Evolutionary conservation across 1,140 invertebrate species (phyloP).

Genomic region (Cryptotermes secundus): DNA sequence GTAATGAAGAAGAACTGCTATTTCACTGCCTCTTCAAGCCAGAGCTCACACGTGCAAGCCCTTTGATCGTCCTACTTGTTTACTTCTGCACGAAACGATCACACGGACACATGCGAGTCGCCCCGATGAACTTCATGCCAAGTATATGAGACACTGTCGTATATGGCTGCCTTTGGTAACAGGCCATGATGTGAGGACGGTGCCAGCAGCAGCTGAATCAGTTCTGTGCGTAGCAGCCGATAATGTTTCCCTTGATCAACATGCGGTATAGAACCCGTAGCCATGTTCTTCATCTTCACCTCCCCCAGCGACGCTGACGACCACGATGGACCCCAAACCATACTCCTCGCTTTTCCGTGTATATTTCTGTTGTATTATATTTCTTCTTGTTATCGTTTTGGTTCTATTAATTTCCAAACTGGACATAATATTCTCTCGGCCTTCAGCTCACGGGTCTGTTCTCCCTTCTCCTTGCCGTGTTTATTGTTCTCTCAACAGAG

Average conservation of each 20-base stretch:
- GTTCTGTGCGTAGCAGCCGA: neutral
- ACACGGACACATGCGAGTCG: neutral
- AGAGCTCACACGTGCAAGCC: neutral
- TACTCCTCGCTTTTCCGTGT: neutral
- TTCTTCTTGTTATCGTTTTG: neutral
- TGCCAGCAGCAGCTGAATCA: slow-evolving; percentile 9
- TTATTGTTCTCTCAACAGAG: neutral
- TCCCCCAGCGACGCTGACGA: neutral
- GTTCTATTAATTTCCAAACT: neutral
- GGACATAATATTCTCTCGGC: neutral
- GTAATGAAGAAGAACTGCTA: neutral
- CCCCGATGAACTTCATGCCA: neutral
- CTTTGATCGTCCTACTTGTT: neutral
- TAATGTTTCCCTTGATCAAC: neutral
- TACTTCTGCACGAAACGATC: neutral
- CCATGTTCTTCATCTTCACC: neutral
- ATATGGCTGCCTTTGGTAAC: neutral
- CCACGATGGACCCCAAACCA: neutral
- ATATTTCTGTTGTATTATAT: neutral
- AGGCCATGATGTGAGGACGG: neutral
- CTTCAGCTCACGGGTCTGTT: neutral
- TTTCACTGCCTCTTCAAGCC: neutral
- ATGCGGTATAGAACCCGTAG: neutral
- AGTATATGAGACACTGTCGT: neutral
- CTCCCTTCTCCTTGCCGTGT: neutral